These are phyloP conservation scores for Plebejus anna DNA, from an alignment of 2,888 invertebrate genomes.

Conservation along the genomic window DNA sequence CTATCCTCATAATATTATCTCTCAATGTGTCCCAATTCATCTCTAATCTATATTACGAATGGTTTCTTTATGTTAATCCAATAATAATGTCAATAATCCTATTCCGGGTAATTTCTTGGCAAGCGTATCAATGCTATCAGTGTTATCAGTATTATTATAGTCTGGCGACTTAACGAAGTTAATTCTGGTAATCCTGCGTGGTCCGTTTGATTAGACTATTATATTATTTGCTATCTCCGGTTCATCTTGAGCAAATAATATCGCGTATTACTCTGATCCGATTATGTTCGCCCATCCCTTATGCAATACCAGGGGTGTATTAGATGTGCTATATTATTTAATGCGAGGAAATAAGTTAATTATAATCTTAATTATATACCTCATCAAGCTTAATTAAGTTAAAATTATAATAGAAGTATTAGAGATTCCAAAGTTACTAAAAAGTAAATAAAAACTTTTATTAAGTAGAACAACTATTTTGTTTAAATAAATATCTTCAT, in stretches of 20 bases:
- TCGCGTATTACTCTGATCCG: constrained; percentile 42
- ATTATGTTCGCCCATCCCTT: constrained; percentile 39
- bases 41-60: neutral
- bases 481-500: neutral
- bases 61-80: constrained; percentile 12
- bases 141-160: constrained; percentile 11
- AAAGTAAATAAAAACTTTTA: no score
- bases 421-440: no score
- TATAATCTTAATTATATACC: no score
- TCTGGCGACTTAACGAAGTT: constrained; percentile 9
- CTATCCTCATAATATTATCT: neutral
- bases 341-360: no score
- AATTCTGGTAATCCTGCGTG: constrained; percentile 17
- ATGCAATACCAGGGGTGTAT: constrained; percentile 21
- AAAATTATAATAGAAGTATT: no score
- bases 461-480: neutral
- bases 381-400: no score
- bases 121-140: neutral
- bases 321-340: neutral
- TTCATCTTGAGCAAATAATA: constrained; percentile 46
- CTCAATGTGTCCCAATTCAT: constrained; percentile 6
- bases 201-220: constrained; percentile 18
- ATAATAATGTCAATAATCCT: neutral
- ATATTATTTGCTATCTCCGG: constrained; percentile 28
- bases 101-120: constrained; percentile 4